Base-by-base conservation (phyloP, 2,797 vertebrate species). In the Erpetoichthys calabaricus region DNA sequence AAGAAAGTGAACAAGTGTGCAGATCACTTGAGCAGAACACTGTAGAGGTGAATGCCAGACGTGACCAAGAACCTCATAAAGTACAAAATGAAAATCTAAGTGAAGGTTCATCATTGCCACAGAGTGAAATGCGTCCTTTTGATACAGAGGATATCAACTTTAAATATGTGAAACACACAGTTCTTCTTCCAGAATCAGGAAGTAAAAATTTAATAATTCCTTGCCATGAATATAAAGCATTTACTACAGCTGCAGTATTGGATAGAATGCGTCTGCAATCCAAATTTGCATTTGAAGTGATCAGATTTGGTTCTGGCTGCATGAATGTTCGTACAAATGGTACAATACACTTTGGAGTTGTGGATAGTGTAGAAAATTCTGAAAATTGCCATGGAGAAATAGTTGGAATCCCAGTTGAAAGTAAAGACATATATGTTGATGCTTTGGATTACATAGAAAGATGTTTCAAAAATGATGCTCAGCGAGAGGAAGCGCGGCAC, bases 291-390 rank as follows among this genome's bases (percentile, higher is more conserved):
- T 69, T 25, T 0, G 89, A 91, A 59, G 73, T 90, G 49, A 69
- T 91, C 45, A 74, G 79, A 70, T 92, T 91, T 70, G 86, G 79
- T 2, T 58, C 66, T 9, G 89, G 86, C 8, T 92, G 89, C 65
- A 82, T 92, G 74, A 92, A 92, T 7, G 72, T 85, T 45, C 76
- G 89, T 44, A 78, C 87, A 60, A 92, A 92, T 2, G 89, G 88
- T 2, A 91, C 87, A 60, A 90, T 92, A 65, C 85, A 91, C 63
- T 89, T 90, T 62, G 89, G 89, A 47, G 71, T 91, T 56, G 81
- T 82, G 81, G 89, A 91, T 68, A 85, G 79, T 1, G 62, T 69
- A 8, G 80, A 79, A 25, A 67, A 80, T 41, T 41, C 45, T 47
- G 70, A 5, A 1, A 71, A 71, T 55, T 72, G 75, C 55, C 89